Conservation (phyloP, 2,888 invertebrate species). For the Gasteruption jaculator region DNA sequence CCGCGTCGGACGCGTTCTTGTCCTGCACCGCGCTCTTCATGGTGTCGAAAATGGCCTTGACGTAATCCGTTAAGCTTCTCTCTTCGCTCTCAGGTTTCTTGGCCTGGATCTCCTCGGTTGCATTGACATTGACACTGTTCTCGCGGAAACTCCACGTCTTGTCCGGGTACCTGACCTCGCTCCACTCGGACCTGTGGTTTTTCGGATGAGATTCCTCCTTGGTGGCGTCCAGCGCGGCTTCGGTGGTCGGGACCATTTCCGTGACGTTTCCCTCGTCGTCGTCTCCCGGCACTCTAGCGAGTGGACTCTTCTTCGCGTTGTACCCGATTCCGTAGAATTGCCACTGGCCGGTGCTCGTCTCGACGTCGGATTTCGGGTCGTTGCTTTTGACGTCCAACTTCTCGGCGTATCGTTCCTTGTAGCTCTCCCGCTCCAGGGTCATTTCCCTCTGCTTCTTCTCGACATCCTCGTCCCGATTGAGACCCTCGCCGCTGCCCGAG, state of each 20-base stretch:
- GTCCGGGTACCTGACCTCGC: conserved; percentile 41
- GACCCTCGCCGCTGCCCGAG: not conserved
- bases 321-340: conserved; percentile 41
- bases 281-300: conserved; percentile 28
- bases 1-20: not conserved
- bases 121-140: too few relatives aligned
- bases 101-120: too few relatives aligned
- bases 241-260: conserved; percentile 22
- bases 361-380: conserved; percentile 45
- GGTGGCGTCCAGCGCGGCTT: conserved; percentile 30
- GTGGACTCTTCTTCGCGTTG: conserved; percentile 22
- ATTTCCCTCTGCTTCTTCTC: too few relatives aligned
- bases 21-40: conserved; percentile 41
- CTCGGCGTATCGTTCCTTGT: conserved; percentile 14
- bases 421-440: conserved; percentile 51
- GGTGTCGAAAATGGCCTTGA: conserved; percentile 46
- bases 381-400: conserved; percentile 18
- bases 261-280: conserved; percentile 29
- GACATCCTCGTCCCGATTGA: conserved; percentile 10
- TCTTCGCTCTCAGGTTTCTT: conserved; percentile 23
- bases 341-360: conserved; percentile 40
- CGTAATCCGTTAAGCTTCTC: conserved; percentile 40
- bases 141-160: too few relatives aligned
- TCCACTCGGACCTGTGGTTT: conserved; percentile 44
- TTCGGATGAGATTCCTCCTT: conserved; percentile 43